These are phyloP conservation scores for Lutjanus campechanus DNA, from an alignment of 2,797 vertebrate species.

Conservation along the genomic window DNA sequence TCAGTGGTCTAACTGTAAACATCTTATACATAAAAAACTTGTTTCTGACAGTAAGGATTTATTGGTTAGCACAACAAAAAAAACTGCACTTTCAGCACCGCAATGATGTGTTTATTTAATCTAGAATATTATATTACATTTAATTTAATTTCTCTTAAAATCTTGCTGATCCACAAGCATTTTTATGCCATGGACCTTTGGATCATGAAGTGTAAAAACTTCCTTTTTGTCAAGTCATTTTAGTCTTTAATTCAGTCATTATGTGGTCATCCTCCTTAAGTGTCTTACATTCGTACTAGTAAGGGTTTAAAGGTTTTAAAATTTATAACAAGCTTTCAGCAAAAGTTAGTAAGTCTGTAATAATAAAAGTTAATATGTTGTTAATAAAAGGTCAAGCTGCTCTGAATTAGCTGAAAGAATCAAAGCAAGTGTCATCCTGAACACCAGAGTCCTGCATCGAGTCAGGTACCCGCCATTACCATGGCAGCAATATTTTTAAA, in stretches of 20 bases:
- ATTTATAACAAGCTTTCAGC: too few relatives aligned
- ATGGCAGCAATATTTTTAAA: too few relatives aligned
- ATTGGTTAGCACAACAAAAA: not conserved
- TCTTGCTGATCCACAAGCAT: not conserved
- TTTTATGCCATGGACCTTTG: not conserved
- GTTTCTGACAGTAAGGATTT: slow-evolving; percentile 1
- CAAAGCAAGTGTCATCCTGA: too few relatives aligned
- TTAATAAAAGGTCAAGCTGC: too few relatives aligned
- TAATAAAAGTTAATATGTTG: too few relatives aligned
- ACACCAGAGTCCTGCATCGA: too few relatives aligned
- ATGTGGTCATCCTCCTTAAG: too few relatives aligned
- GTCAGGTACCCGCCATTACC: too few relatives aligned
- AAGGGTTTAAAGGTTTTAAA: too few relatives aligned
- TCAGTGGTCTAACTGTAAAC: slow-evolving; percentile 10
- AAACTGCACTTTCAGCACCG: slow-evolving; percentile 9
- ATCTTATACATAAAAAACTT: not conserved
- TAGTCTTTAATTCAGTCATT: not conserved
- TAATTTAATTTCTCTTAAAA: not conserved
- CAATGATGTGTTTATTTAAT: slow-evolving; percentile 4
- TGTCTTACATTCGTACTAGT: too few relatives aligned
- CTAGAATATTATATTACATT: not conserved
- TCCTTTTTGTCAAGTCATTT: not conserved
- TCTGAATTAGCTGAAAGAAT: too few relatives aligned
- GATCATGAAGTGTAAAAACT: not conserved
- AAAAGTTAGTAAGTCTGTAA: too few relatives aligned